A percentile compares a stretch with the other conserved stretches of the same genome.
These are phyloP conservation scores for Phainopepla nitens DNA, from an alignment of 2,113 vertebrate species.

Conservation along the genomic window DNA sequence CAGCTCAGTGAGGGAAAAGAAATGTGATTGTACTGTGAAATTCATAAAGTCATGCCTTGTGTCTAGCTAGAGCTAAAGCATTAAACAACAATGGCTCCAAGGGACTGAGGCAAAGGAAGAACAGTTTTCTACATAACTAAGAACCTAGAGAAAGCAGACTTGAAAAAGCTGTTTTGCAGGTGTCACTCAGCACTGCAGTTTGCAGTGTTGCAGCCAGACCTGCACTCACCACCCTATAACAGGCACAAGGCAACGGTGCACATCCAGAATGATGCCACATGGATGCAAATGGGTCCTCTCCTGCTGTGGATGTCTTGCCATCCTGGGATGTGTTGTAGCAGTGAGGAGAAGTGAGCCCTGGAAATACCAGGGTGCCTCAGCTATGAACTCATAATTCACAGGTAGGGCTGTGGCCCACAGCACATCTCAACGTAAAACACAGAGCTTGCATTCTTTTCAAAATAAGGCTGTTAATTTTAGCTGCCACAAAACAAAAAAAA, in stretches of 20 bases:
- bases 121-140: not conserved
- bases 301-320: not conserved
- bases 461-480: not conserved
- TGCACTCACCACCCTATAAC: not conserved
- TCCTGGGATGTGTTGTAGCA: not conserved
- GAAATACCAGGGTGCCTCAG: not conserved
- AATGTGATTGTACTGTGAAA: not conserved
- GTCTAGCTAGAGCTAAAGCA: not conserved
- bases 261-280: not conserved
- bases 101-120: not conserved
- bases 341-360: rapidly evolving
- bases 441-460: not conserved
- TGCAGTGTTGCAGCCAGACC: not conserved
- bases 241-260: rapidly evolving
- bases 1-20: not conserved
- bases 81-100: not conserved
- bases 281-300: not conserved
- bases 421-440: not conserved
- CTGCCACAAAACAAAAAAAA: not conserved
- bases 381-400: rapidly evolving
- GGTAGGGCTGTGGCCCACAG: not conserved
- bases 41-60: not conserved
- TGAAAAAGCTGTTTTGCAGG: not conserved
- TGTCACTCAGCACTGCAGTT: rapidly evolving
- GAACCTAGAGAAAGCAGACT: not conserved